Conservation (phyloP, 2,797 vertebrate genomes). For the Siniperca undulata region DNA sequence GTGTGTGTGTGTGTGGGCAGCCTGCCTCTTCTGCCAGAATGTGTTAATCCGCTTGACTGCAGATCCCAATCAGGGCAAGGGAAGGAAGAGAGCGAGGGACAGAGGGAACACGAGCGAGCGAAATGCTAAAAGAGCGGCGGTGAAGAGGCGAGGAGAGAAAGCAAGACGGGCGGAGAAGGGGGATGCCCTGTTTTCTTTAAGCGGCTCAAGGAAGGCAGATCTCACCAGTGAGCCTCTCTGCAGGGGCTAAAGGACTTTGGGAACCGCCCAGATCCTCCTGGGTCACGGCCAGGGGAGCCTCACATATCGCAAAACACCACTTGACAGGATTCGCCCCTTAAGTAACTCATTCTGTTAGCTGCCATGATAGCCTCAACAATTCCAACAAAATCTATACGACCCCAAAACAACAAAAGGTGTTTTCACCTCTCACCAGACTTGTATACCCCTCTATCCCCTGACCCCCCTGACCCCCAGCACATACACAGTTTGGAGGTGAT, state of each 20-base stretch:
- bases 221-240: slow-evolving; percentile 34
- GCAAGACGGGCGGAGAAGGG: slow-evolving; percentile 47
- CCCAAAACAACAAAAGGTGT: not conserved
- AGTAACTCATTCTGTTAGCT: slow-evolving; percentile 24
- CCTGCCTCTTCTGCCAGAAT: slow-evolving; percentile 85
- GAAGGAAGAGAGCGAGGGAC: slow-evolving; percentile 72
- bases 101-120: slow-evolving; percentile 59
- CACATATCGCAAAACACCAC: slow-evolving; percentile 16
- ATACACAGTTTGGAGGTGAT: slow-evolving; percentile 17
- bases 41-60: slow-evolving; percentile 88
- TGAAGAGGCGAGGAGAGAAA: slow-evolving; percentile 53
- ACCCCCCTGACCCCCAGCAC: not conserved
- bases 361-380: slow-evolving; percentile 2
- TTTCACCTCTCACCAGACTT: not conserved
- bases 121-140: slow-evolving; percentile 59
- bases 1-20: slow-evolving; percentile 70
- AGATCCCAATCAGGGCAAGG: slow-evolving; percentile 85
- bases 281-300: slow-evolving; percentile 28
- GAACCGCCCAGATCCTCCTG: slow-evolving; percentile 39
- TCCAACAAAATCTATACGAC: not conserved
- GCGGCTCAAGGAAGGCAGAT: slow-evolving; percentile 60
- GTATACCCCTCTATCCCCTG: not conserved
- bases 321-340: slow-evolving; percentile 15
- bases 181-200: slow-evolving; percentile 70
- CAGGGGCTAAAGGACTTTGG: slow-evolving; percentile 53